These are phyloP conservation scores for Melikaiella ostensackeni DNA, from an alignment of 2,888 invertebrate species.

Conservation along the genomic window DNA sequence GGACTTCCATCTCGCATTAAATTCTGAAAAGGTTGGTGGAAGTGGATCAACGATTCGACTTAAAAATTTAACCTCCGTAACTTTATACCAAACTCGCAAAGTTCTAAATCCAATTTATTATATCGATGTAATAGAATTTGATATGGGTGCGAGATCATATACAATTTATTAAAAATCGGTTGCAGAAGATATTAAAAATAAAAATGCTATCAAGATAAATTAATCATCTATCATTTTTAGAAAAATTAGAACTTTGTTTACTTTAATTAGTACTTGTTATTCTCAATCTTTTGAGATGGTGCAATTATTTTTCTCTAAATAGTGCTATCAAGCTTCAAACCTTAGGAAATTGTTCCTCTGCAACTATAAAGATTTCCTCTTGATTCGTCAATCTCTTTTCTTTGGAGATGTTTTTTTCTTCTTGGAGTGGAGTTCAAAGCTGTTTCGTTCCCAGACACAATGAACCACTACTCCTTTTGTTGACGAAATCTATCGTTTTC, in stretches of 20 bases:
- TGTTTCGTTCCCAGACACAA: slow-evolving; percentile 21
- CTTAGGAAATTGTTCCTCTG: not conserved
- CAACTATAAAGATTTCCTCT: slow-evolving; percentile 10
- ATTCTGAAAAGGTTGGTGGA: not conserved
- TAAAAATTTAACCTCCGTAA: not conserved
- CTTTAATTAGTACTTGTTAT: too few species aligned
- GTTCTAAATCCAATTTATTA: not conserved
- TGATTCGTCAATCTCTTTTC: slow-evolving; percentile 19
- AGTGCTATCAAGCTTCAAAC: slow-evolving; percentile 1
- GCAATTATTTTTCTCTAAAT: not conserved
- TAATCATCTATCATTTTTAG: too few species aligned
- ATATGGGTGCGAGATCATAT: not conserved
- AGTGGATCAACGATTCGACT: not conserved
- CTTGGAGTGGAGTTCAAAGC: slow-evolving; percentile 17
- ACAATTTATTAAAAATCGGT: not conserved
- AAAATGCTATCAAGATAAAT: too few species aligned
- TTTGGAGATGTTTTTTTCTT: not conserved
- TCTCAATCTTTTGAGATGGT: too few species aligned
- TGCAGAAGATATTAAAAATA: not conserved
- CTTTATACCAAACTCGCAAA: not conserved
- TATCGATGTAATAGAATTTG: not conserved
- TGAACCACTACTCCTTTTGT: slow-evolving; percentile 28
- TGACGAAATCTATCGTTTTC: slow-evolving; percentile 19
- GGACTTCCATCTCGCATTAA: slow-evolving; percentile 8
- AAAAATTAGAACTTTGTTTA: too few species aligned